Percentiles rank a stretch among this genome's conserved stretches.
phyloP scores from a whole-genome alignment of 2,797 vertebrate genomes.

The Karalla daura region DNA sequence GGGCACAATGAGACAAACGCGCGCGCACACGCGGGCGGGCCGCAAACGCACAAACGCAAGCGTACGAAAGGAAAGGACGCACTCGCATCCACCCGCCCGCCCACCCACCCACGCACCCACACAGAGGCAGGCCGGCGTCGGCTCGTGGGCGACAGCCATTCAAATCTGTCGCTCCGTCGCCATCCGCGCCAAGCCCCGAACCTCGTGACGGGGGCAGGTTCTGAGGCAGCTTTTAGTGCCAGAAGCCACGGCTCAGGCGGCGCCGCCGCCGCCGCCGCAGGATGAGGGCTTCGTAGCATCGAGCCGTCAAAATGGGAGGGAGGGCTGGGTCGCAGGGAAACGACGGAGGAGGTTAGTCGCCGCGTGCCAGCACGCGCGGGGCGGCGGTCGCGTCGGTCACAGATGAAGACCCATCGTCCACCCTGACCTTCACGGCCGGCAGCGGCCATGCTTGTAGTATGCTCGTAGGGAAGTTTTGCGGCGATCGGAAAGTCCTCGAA shows the following conservation, averaged over 20 bases:
- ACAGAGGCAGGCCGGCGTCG: constrained; percentile 27
- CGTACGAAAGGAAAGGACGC: constrained; percentile 28
- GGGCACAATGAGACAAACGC: constrained; percentile 17
- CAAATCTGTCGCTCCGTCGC: constrained; percentile 66
- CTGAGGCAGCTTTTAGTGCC: constrained; percentile 65
- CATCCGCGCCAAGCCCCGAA: constrained; percentile 65
- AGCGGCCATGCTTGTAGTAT: constrained; percentile 30
- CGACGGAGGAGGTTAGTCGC: constrained; percentile 63
- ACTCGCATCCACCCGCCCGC: constrained; percentile 14
- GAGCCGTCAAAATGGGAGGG: constrained; percentile 64
- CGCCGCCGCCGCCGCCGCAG: constrained; percentile 53
- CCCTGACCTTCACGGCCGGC: constrained; percentile 46
- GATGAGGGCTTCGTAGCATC: constrained; percentile 70
- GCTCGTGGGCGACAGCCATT: constrained; percentile 60
- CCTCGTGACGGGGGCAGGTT: too few relatives aligned
- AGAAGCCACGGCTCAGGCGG: constrained; percentile 58
- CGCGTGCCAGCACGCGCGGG: not conserved
- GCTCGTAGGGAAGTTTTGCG: constrained; percentile 38
- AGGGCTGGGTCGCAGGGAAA: constrained; percentile 62
- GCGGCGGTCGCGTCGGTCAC: constrained; percentile 33
- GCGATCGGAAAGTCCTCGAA: constrained; percentile 40
- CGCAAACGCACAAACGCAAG: constrained; percentile 17
- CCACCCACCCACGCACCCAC: constrained; percentile 2
- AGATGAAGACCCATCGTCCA: constrained; percentile 43
- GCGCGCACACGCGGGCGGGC: not conserved